Evolutionary conservation across 2,888 invertebrate genomes (phyloP).

Genomic region (Bombylius discolor): DNA sequence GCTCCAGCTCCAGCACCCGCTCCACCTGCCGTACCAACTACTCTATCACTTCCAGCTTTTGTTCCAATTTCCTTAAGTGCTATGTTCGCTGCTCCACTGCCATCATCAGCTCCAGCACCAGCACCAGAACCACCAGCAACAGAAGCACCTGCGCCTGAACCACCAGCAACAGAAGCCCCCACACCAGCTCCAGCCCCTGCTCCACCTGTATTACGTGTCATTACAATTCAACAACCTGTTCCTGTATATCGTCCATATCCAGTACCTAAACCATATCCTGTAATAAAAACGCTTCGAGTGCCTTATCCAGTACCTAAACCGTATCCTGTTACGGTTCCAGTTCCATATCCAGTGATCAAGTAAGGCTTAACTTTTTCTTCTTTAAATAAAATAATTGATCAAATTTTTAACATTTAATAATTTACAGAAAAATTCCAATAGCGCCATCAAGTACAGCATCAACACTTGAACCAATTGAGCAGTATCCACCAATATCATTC

Average conservation of each 20-base stretch:
- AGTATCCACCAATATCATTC: too few species aligned
- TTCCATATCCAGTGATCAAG: constrained; percentile 5
- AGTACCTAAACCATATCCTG: background rate
- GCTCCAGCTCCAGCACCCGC: background rate
- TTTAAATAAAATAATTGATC: too few species aligned
- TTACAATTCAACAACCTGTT: constrained; percentile 1
- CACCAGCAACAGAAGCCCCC: background rate
- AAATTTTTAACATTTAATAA: background rate
- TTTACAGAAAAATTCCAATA: background rate
- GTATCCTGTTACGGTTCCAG: constrained; percentile 9
- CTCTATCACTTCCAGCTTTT: background rate
- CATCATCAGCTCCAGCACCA: background rate
- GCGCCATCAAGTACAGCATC: background rate
- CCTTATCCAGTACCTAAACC: constrained; percentile 8
- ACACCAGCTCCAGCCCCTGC: background rate
- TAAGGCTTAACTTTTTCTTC: background rate
- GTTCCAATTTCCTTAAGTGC: constrained; percentile 1
- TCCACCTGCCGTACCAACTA: background rate
- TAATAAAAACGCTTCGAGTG: background rate
- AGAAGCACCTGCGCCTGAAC: constrained; percentile 1
- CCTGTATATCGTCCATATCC: constrained; percentile 9
- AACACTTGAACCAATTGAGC: background rate
- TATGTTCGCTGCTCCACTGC: background rate
- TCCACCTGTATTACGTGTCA: background rate
- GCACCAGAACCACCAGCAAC: background rate